phyloP scores from a whole-genome alignment of 2,888 invertebrate species.

The Xylota sylvarum region DNA sequence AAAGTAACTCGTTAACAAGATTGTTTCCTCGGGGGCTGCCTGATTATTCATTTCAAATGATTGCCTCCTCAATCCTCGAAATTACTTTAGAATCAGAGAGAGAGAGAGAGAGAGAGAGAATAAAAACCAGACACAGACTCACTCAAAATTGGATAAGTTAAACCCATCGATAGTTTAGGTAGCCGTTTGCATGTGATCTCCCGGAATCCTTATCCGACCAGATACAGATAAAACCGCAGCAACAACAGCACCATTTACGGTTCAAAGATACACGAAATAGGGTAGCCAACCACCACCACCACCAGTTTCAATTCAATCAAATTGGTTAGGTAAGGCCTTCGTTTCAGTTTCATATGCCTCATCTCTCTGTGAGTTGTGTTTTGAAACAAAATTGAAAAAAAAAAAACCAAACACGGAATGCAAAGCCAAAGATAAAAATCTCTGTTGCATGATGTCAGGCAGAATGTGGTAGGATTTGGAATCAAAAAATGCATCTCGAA shows the following conservation, averaged over 20 bases:
- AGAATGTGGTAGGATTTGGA: slow-evolving; percentile 16
- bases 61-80: slow-evolving; percentile 17
- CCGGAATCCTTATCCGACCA: slow-evolving; percentile 8
- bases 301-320: slow-evolving; percentile 21
- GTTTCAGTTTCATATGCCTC: neutral
- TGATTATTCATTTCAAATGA: slow-evolving; percentile 46
- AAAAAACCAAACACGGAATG: slow-evolving; percentile 15
- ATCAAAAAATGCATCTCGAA: neutral
- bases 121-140: neutral
- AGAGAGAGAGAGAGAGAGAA: neutral
- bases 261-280: slow-evolving; percentile 9
- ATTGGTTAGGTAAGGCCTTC: neutral
- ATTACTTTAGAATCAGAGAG: neutral
- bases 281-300: neutral
- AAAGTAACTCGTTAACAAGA: slow-evolving; percentile 46
- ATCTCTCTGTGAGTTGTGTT: neutral
- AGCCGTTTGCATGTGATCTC: slow-evolving; percentile 29
- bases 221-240: slow-evolving; percentile 41
- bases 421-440: slow-evolving; percentile 19
- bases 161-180: slow-evolving; percentile 35
- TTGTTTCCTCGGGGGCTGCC: slow-evolving; percentile 44
- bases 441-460: slow-evolving; percentile 29
- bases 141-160: slow-evolving; percentile 1
- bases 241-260: slow-evolving; percentile 9
- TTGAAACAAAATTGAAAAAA: neutral